Evolutionary conservation across 35 echinoderm and acorn worm species (phyloP).

Genomic region (Apostichopus japonicus): DNA sequence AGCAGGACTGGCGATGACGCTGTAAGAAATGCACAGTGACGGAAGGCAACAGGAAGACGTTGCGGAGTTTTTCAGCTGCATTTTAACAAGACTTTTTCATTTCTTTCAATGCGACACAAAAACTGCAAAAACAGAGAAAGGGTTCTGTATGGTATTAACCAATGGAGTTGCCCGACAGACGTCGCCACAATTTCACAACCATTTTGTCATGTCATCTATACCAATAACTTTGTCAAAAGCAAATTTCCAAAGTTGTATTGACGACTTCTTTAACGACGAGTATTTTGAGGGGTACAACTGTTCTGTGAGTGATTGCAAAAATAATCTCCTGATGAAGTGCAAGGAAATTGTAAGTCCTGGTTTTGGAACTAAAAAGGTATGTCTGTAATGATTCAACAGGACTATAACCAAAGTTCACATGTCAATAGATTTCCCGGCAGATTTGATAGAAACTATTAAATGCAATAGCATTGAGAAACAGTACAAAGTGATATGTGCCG

Average conservation of each 20-base stretch:
- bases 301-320: neutral
- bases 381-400: neutral
- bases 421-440: neutral
- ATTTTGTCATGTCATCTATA: neutral
- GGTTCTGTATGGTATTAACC: neutral
- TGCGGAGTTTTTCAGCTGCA: conserved; percentile 25
- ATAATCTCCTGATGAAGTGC: neutral
- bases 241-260: neutral
- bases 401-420: neutral
- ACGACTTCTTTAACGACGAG: conserved; percentile 23
- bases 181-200: conserved; percentile 5
- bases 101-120: neutral
- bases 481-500: neutral
- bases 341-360: conserved; percentile 1
- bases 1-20: neutral
- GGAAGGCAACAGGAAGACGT: neutral
- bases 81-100: neutral
- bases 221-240: neutral
- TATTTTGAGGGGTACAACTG: neutral
- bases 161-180: neutral
- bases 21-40: neutral
- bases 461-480: too few relatives aligned
- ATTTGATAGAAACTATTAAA: neutral
- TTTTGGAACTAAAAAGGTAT: conserved; percentile 22
- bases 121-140: neutral